These are phyloP conservation scores for Myripristis jacobus DNA, from an alignment of 2,797 vertebrate genomes.

Conservation along the genomic window DNA sequence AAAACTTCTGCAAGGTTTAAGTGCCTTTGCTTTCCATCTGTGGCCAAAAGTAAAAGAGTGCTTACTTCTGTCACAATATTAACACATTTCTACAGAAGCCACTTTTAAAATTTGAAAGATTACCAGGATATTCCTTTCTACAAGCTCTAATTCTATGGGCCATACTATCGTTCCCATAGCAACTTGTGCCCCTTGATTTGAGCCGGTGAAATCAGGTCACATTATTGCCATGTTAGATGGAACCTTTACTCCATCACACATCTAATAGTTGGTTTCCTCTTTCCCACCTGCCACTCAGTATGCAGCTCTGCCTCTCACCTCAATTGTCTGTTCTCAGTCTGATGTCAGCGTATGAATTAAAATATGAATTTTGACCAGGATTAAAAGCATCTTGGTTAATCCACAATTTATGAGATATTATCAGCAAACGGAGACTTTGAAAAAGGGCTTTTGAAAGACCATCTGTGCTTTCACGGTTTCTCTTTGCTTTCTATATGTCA, in stretches of 20 bases:
- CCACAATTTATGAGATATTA: conserved; percentile 8
- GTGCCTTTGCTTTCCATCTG: conserved; percentile 22
- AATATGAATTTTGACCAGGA: conserved; percentile 27
- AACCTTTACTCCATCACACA: conserved; percentile 53
- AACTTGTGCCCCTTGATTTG: conserved; percentile 64
- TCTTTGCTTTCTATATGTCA: conserved; percentile 4
- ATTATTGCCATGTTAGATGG: conserved; percentile 42
- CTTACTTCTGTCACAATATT: conserved; percentile 5
- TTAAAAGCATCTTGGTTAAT: conserved; percentile 30
- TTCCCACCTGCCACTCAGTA: conserved; percentile 4
- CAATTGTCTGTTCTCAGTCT: conserved; percentile 21
- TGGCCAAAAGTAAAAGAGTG: conserved; percentile 20
- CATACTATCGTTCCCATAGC: conserved; percentile 71
- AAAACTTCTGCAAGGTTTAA: conserved; percentile 6
- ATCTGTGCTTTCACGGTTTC: conserved; percentile 22
- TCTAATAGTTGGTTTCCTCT: conserved; percentile 39
- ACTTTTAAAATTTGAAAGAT: conserved; percentile 13
- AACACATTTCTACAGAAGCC: conserved; percentile 7
- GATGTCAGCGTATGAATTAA: conserved; percentile 24
- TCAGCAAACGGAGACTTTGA: conserved; percentile 23
- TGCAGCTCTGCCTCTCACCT: conserved; percentile 10
- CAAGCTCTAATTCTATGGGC: conserved; percentile 20
- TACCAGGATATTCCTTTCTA: conserved; percentile 23
- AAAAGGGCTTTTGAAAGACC: conserved; percentile 3
- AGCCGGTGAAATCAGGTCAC: conserved; percentile 62